These are phyloP conservation scores for Rattus norvegicus DNA, from an alignment of 2,113 vertebrate species.

Conservation along the genomic window GRCr8 NC_086037.1:55823501-55824000, in stretches of 20 bases:
- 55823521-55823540: background rate
- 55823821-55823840: conserved; percentile 51
- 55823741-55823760: background rate
- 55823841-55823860: conserved; percentile 45
- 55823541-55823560: background rate
- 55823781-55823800: conserved; percentile 58
- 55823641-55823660: background rate
- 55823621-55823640: background rate
- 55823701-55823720: background rate
- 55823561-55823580: background rate
- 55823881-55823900: conserved; percentile 60
- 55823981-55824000: background rate
- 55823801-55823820: conserved; percentile 48
- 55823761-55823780: background rate
- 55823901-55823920: conserved; percentile 68
- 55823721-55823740: background rate
- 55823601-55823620: background rate
- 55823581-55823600: background rate
- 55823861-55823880: conserved; percentile 17
- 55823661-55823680: background rate
- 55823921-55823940: conserved; percentile 57
- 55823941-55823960: conserved; percentile 48
- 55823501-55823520: background rate
- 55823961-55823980: conserved; percentile 1
- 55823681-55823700: background rate